Conservation (phyloP, 2,797 vertebrate genomes). For the Apodemus agrarius region DNA sequence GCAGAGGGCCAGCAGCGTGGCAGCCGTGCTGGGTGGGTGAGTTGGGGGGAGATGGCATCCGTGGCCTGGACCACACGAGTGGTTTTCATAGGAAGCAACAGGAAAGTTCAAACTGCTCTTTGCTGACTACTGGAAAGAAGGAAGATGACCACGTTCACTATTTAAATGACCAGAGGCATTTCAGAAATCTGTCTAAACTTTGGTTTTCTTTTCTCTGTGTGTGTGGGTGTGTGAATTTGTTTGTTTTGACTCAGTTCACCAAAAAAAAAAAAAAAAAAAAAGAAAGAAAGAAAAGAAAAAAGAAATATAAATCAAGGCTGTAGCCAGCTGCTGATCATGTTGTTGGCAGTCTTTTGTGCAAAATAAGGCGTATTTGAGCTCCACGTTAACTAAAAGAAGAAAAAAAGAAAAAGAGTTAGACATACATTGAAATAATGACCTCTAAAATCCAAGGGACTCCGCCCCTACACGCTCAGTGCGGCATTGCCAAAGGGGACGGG, state of each 20-base stretch:
- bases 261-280: constrained; percentile 16
- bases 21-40: not conserved
- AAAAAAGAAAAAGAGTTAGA: not conserved
- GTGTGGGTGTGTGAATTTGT: not conserved
- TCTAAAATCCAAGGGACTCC: not conserved
- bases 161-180: constrained; percentile 15
- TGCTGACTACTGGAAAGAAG: not conserved
- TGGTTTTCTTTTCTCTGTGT: constrained; percentile 10
- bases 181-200: constrained; percentile 63
- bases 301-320: constrained; percentile 60
- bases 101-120: constrained; percentile 39
- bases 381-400: constrained; percentile 48
- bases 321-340: constrained; percentile 67
- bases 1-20: not conserved
- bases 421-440: not conserved
- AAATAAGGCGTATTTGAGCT: constrained; percentile 69
- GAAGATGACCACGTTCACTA: constrained; percentile 16
- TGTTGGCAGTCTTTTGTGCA: constrained; percentile 74
- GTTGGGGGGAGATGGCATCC: not conserved
- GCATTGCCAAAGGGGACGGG: fast-evolving
- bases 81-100: not conserved
- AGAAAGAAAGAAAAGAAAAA: constrained; percentile 45
- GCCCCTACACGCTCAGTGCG: too few relatives aligned
- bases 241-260: constrained; percentile 49
- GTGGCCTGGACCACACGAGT: not conserved